Evolutionary conservation across 64 coral and sea anemone genomes (phyloP).

Genomic region (Actinia equina): DNA sequence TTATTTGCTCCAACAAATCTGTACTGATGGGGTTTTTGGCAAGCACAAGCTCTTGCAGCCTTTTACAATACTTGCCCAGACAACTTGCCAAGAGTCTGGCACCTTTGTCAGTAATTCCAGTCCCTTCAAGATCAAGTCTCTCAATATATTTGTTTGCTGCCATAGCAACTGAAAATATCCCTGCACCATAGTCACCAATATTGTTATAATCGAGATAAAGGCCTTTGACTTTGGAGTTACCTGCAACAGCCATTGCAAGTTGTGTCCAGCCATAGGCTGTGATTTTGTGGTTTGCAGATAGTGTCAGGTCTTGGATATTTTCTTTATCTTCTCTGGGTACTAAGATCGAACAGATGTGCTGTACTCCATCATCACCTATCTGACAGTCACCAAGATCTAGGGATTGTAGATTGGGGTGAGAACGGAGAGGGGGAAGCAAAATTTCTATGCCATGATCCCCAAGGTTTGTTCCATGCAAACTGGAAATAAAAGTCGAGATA

Average conservation of each 20-base stretch:
- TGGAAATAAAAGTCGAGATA: constrained; percentile 7
- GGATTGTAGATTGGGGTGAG: constrained; percentile 73
- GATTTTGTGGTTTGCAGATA: constrained; percentile 81
- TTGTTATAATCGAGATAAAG: constrained; percentile 93
- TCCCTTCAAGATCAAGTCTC: constrained; percentile 88
- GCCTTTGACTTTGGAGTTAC: constrained; percentile 57
- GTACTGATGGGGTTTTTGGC: constrained; percentile 78
- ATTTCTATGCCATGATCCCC: constrained; percentile 81
- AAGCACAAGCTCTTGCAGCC: constrained; percentile 79
- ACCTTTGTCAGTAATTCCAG: constrained; percentile 74
- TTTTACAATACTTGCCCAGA: constrained; percentile 78
- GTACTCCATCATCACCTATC: constrained; percentile 89
- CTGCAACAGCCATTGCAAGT: constrained; percentile 95
- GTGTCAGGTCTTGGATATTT: constrained; percentile 69
- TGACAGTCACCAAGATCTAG: constrained; percentile 92
- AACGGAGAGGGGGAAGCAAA: constrained; percentile 64
- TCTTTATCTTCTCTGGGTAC: constrained; percentile 52
- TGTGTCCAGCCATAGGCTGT: constrained; percentile 86
- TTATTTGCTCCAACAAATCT: constrained; percentile 89
- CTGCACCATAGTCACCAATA: constrained; percentile 90
- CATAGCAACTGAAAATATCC: constrained; percentile 91
- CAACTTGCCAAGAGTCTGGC: constrained; percentile 78
- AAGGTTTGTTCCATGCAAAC: constrained; percentile 86
- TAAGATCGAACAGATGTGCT: constrained; percentile 82
- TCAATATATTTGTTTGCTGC: constrained; percentile 77